Conservation (phyloP, 2,797 vertebrate species). For the Etheostoma perlongum region DNA sequence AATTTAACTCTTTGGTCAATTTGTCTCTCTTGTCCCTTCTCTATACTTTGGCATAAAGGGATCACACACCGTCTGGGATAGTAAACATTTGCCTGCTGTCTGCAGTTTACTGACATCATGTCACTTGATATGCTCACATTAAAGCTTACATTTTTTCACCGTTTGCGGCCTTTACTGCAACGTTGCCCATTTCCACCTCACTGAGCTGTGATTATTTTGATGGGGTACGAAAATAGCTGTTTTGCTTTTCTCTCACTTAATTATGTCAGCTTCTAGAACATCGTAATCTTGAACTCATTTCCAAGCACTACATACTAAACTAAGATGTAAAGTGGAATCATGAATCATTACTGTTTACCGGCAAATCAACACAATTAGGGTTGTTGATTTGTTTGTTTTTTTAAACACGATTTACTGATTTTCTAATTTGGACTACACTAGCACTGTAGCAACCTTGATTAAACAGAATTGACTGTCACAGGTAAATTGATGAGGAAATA, state of each 20-base stretch:
- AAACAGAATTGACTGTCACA: background rate
- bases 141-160: conserved; percentile 14
- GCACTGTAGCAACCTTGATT: conserved; percentile 10
- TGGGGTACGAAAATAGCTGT: conserved; percentile 21
- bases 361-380: conserved; percentile 21
- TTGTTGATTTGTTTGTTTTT: background rate
- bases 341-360: conserved; percentile 8
- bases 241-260: conserved; percentile 6
- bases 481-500: background rate
- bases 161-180: background rate
- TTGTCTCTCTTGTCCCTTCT: conserved; percentile 33
- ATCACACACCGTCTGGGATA: conserved; percentile 28
- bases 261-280: conserved; percentile 13
- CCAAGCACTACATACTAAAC: background rate
- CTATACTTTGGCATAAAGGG: conserved; percentile 41
- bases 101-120: conserved; percentile 48
- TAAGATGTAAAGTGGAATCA: conserved; percentile 15
- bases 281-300: conserved; percentile 11
- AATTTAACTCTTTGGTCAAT: conserved; percentile 49
- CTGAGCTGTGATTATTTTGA: conserved; percentile 31
- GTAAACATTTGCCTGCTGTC: conserved; percentile 58
- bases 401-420: conserved; percentile 23
- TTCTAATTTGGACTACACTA: conserved; percentile 9
- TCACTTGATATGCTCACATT: conserved; percentile 34
- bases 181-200: background rate